Percentiles rank a stretch among this genome's conserved stretches.
Conservation (phyloP, 1,140 invertebrate species). For the Penaeus indicus region DNA sequence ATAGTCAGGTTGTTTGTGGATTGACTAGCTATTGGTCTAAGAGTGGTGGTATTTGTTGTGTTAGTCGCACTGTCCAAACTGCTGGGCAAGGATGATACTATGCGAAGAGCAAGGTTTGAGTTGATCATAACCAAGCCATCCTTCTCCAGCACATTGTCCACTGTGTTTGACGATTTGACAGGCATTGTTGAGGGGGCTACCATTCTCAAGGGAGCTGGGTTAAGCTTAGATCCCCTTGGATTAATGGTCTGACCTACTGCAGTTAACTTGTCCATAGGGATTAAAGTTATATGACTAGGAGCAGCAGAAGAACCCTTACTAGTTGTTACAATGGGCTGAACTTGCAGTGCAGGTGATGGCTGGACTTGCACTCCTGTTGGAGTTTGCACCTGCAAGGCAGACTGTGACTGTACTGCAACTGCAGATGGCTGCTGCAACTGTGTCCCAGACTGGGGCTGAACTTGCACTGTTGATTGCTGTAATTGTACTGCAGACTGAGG, state of each 20-base stretch:
- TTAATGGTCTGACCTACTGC: constrained; percentile 47
- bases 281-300: constrained; percentile 55
- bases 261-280: constrained; percentile 51
- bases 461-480: constrained; percentile 42
- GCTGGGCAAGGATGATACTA: constrained; percentile 58
- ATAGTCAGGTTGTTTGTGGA: constrained; percentile 58
- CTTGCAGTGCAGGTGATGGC: constrained; percentile 29
- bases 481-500: constrained; percentile 33
- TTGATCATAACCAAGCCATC: constrained; percentile 65
- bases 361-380: constrained; percentile 34
- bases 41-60: constrained; percentile 53
- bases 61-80: constrained; percentile 38
- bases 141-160: constrained; percentile 52
- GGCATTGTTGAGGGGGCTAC: constrained; percentile 38
- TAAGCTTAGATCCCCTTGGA: constrained; percentile 42
- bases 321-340: constrained; percentile 45
- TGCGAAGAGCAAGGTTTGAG: constrained; percentile 62
- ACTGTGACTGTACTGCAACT: no score
- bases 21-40: constrained; percentile 42
- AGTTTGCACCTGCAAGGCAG: constrained; percentile 9
- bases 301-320: constrained; percentile 29
- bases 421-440: constrained; percentile 8
- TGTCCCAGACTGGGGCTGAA: constrained; percentile 20
- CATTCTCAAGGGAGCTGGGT: constrained; percentile 43
- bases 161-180: constrained; percentile 13